Base-by-base conservation (phyloP, 2,888 invertebrate genomes). In the Urechis unicinctus region DNA sequence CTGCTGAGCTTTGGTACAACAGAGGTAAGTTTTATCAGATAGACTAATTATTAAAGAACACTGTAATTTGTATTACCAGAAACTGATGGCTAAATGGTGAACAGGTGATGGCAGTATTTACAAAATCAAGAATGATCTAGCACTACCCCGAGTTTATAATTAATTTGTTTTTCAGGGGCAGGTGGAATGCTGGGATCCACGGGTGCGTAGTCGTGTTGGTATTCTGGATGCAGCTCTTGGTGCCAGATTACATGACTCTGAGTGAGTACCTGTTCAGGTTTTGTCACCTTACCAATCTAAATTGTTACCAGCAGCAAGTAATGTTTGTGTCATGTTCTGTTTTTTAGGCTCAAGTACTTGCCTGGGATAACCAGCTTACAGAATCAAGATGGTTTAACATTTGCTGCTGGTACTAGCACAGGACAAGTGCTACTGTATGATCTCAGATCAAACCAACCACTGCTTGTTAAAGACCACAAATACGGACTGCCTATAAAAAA, bases 161-260 rank as follows among this genome's bases (percentile, higher is more conserved):
- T n/a, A n/a, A n/a, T 9, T 36, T 36, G 9, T 36, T 13, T 36
- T 9, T 50, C 56, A 80, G 71, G 97, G 97, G 0, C 86, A 85
- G 66, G 85, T 99, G 0, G 96, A 98, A 78, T 94, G 94, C 2
- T 98, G 94, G 94, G 98, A 98, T 81, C 92, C 94, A 9, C 82
- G 98, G 57, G 83, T 83, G 2, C 85, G 88, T 66, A 82, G 83
- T 30, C 83, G 86, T 73, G 91, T 88, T 63, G 90, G 88, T 5
- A 82, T 84, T 22, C 79, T 98, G 25, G 95, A 97, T 78, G 91
- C 90, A 75, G 93, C 90, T 3, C 79, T 85, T 49, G 81, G 81
- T 68, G 83, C 83, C 61, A 75, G 85, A 25, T 78, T 81, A 50
- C 82, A 83, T 66, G 82, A 83, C 66, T 78, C 81, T 58, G 79